Percentiles rank a stretch among this genome's conserved stretches.
These are phyloP conservation scores for Cavia porcellus DNA, from an alignment of 2,113 vertebrate genomes.

Conservation along the genomic window DNA sequence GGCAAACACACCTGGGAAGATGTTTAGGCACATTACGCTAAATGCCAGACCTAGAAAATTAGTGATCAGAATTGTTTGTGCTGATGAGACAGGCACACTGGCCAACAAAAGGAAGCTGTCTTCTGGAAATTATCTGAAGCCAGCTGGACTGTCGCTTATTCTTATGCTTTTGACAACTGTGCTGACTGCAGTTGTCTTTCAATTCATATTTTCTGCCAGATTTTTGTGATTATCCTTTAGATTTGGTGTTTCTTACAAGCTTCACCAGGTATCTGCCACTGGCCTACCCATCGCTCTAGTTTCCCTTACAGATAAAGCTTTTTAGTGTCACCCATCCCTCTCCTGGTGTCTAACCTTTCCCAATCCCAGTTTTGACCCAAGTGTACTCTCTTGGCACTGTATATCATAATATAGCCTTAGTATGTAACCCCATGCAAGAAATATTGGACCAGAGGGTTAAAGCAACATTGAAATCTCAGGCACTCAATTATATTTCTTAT, in stretches of 20 bases:
- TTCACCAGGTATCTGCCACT: not conserved
- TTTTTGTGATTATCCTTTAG: constrained; percentile 3
- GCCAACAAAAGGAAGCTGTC: not conserved
- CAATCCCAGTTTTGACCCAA: not conserved
- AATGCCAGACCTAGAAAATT: not conserved
- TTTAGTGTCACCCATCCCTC: not conserved
- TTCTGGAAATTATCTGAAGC: not conserved
- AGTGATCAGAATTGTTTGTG: not conserved
- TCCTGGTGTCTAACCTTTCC: not conserved
- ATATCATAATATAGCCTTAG: not conserved
- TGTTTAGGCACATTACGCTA: not conserved
- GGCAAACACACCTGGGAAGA: not conserved
- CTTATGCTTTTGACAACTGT: not conserved
- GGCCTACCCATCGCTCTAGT: not conserved
- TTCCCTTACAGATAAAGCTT: not conserved
- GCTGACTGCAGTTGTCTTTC: not conserved
- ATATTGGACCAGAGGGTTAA: not conserved
- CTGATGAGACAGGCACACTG: not conserved
- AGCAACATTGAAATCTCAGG: not conserved
- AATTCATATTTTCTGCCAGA: not conserved
- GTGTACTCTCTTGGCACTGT: not conserved
- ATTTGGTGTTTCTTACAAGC: not conserved
- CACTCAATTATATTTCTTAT: not conserved
- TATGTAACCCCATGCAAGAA: not conserved
- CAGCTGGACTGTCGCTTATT: not conserved